Base-by-base conservation (phyloP, 2,797 vertebrate genomes). In the Ctenosaura bakeri region DNA sequence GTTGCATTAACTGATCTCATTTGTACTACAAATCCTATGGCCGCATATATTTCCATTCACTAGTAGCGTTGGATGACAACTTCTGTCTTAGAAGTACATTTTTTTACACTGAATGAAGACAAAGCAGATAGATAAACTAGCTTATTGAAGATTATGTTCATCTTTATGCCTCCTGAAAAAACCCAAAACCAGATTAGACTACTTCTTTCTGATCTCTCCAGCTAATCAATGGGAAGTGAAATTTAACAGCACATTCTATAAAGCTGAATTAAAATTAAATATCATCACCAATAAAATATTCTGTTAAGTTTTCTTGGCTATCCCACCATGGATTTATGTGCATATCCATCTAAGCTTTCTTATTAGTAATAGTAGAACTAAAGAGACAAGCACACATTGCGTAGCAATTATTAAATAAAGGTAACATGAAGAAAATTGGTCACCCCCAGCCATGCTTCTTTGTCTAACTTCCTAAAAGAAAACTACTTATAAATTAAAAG, bases 141-240 rank as follows among this genome's bases (percentile, higher is more conserved):
- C 64, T 90, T 82, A 16, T 52, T 32, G 80, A 1, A 87, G 10
- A 92, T 87, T 89, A 12, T 92, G 93, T 83, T 86, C 90, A n/a
- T 24, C 18, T 56, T 85, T 3, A n/a, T 42, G 29, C 29, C 66
- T 32, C 66, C 22, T 8, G 29, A 29, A 26, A 86, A 90, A 84
- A 66, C 90, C 26, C 89, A 77, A n/a, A 76, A 73, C 10, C 42
- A 76, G 42, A 59, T 35, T 5, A 29, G 66, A 79, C 71, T 50
- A 26, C 42, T 7, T 24, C 2, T 38, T 50, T 59, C 86, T 74
- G 38, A 90, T 86, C 50, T 79, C 2, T 12, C n/a, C 38, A 92
- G 88, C 73, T 79, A 95, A 91, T 62, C 86, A 90, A 88, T 1
- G 87, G 92, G 92, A 91, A 88, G 88, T 89, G 46, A 96, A 93